Percentiles rank a stretch among this genome's conserved stretches.
phyloP scores from a whole-genome alignment of 2,888 invertebrate genomes.

The Deilephila elpenor region DNA sequence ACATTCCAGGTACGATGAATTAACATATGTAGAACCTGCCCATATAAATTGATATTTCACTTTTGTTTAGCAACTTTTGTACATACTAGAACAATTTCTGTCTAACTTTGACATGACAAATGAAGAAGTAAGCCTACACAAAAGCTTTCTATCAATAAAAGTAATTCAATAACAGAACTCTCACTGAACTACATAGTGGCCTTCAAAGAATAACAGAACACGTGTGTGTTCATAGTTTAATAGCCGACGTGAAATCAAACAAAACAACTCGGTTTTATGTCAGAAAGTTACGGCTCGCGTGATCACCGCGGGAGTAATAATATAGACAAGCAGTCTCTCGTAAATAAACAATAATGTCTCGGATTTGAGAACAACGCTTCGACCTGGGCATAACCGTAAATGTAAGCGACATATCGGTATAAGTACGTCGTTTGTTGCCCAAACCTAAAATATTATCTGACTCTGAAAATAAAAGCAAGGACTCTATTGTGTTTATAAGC shows the following conservation, averaged over 20 bases:
- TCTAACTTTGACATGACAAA: not conserved
- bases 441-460: not conserved
- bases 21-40: too few species aligned
- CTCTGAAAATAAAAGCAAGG: not conserved
- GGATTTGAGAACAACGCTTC: constrained; percentile 9
- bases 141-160: not conserved
- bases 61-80: not conserved
- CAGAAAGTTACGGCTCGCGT: constrained; percentile 19
- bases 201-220: constrained; percentile 10
- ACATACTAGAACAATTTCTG: not conserved
- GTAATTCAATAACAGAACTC: too few species aligned
- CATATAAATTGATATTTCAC: too few species aligned
- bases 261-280: constrained; percentile 15
- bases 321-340: constrained; percentile 15
- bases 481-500: not conserved
- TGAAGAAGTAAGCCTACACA: not conserved
- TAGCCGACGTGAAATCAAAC: constrained; percentile 11
- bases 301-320: constrained; percentile 12
- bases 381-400: not conserved
- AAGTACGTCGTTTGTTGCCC: not conserved
- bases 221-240: constrained; percentile 21
- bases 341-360: constrained; percentile 16
- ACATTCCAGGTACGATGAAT: too few species aligned
- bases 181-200: not conserved
- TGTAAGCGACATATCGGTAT: not conserved